Evolutionary conservation across 2,113 vertebrate species (phyloP).

Genomic region (Acrocephalus kingi): DNA sequence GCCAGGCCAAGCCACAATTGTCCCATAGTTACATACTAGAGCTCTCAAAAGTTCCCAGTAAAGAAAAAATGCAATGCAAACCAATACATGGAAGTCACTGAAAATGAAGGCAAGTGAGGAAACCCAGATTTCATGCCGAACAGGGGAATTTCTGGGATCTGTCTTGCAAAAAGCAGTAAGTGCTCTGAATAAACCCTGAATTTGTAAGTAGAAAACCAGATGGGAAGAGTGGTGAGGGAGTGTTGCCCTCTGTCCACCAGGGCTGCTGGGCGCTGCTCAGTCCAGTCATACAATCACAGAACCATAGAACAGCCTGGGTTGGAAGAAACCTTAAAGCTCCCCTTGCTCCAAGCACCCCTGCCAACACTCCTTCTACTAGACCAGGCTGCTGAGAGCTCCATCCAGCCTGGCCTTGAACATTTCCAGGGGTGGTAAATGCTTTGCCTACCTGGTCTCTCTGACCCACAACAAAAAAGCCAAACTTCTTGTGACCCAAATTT

Average conservation of each 20-base stretch:
- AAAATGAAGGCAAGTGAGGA: neutral
- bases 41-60: neutral
- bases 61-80: neutral
- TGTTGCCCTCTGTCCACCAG: neutral
- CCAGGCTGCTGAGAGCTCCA: neutral
- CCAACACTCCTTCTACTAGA: neutral
- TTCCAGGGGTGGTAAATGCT: neutral
- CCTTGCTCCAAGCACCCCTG: too few species aligned
- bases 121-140: neutral
- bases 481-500: neutral
- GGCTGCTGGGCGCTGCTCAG: neutral
- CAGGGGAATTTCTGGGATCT: neutral
- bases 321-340: neutral
- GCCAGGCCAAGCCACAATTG: neutral
- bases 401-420: neutral
- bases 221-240: neutral
- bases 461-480: neutral
- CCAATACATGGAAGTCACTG: neutral
- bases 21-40: neutral
- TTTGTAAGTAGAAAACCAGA: neutral
- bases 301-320: rapidly evolving
- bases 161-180: neutral
- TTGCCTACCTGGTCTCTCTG: neutral
- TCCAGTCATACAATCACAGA: neutral
- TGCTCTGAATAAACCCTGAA: neutral